phyloP scores from a whole-genome alignment of 2,888 invertebrate species.

The Arrhopalites spinosus region DNA sequence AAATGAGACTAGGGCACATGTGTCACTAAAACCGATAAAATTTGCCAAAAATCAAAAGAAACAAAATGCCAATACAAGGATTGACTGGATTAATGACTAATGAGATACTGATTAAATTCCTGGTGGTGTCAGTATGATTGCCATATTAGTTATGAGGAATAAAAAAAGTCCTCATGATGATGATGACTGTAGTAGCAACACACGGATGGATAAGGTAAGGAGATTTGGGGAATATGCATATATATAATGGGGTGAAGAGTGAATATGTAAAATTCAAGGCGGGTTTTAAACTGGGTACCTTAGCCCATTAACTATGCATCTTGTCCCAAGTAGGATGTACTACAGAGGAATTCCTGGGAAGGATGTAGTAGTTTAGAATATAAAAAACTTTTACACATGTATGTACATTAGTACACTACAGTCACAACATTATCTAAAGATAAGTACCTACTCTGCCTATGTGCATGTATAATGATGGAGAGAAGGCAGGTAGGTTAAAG shows the following conservation, averaged over 20 bases:
- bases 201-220: neutral
- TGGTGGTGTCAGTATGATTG: neutral
- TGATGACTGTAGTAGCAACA: neutral
- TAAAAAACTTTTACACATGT: too few species aligned
- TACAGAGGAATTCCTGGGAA: slow-evolving; percentile 1
- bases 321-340: slow-evolving; percentile 1
- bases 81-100: neutral
- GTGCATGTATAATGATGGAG: slow-evolving; percentile 34
- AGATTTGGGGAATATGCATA: slow-evolving; percentile 33
- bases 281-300: slow-evolving; percentile 28
- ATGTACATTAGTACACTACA: too few species aligned
- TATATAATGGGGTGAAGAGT: neutral
- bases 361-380: too few species aligned
- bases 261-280: slow-evolving; percentile 33
- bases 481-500: neutral
- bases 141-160: neutral
- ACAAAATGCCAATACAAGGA: neutral
- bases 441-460: slow-evolving; percentile 24
- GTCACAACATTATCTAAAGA: too few species aligned
- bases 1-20: neutral
- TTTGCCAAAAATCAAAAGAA: neutral
- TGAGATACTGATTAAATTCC: too few species aligned
- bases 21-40: neutral
- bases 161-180: neutral
- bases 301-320: slow-evolving; percentile 38